Evolutionary conservation across 2,888 invertebrate genomes (phyloP).

Genomic region (Aporophyla nigra): DNA sequence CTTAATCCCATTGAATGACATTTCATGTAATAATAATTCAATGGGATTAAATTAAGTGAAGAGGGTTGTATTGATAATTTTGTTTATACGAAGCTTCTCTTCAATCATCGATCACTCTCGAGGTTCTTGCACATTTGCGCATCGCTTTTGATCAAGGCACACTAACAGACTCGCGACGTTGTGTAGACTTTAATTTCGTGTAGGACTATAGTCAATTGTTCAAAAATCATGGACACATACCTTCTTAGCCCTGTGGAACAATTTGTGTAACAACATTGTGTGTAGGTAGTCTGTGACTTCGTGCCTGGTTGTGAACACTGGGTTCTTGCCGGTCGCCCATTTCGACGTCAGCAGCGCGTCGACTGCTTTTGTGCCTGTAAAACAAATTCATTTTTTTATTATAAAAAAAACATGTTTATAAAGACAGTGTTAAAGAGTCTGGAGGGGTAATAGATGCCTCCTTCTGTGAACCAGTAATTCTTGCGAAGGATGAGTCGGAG

Average conservation of each 20-base stretch:
- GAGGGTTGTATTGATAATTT: too few relatives aligned
- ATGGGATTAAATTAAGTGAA: too few relatives aligned
- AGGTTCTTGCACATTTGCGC: neutral
- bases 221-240: conserved; percentile 75
- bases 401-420: too few relatives aligned
- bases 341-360: conserved; percentile 97
- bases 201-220: too few relatives aligned
- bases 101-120: neutral
- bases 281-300: conserved; percentile 95
- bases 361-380: conserved; percentile 95
- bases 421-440: too few relatives aligned
- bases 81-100: too few relatives aligned
- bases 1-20: too few relatives aligned
- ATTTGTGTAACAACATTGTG: conserved; percentile 96
- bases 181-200: neutral
- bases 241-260: conserved; percentile 98
- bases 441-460: too few relatives aligned
- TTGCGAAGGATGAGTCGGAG: too few relatives aligned
- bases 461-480: too few relatives aligned
- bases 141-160: neutral
- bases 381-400: neutral
- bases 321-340: conserved; percentile 94
- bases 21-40: too few relatives aligned
- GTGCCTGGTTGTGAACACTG: conserved; percentile 95
- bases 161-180: neutral